Percentiles rank a stretch among this genome's conserved stretches.
Conservation (phyloP, 2,888 invertebrate species). For the Chirona hameri region DNA sequence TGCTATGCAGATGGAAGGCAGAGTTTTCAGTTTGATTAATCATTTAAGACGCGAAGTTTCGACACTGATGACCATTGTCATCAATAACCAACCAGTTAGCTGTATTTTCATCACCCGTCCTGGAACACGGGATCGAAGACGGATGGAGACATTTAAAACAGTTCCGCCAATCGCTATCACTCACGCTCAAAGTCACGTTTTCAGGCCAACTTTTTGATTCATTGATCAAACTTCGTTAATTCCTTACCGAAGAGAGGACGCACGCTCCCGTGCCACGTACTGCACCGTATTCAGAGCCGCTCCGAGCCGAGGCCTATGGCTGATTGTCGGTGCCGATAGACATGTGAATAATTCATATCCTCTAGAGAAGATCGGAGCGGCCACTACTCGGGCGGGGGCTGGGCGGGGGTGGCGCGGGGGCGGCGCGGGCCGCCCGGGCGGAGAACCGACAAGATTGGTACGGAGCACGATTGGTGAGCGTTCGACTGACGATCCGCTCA, state of each 20-base stretch:
- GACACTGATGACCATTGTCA: neutral
- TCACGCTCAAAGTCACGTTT: conserved; percentile 1
- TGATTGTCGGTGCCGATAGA: neutral
- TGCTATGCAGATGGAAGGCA: no score
- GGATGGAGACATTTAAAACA: neutral
- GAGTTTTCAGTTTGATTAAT: no score
- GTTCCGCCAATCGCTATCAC: neutral
- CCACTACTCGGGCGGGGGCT: neutral
- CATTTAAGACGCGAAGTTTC: no score
- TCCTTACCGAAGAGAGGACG: neutral
- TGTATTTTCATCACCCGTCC: neutral
- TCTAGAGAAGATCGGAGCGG: neutral
- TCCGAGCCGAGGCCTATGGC: neutral
- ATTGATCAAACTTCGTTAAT: conserved; percentile 6
- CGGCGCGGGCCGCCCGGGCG: neutral
- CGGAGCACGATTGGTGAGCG: no score
- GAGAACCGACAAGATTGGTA: neutral
- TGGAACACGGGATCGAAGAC: neutral
- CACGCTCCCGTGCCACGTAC: no score
- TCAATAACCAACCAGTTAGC: neutral
- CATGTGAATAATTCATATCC: neutral
- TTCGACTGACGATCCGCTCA: no score
- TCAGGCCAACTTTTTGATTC: neutral
- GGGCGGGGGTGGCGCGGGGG: neutral
- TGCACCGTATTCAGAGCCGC: neutral